Evolutionary conservation across 1,140 invertebrate species (phyloP).

Genomic region (Akabosia matsudoensis): DNA sequence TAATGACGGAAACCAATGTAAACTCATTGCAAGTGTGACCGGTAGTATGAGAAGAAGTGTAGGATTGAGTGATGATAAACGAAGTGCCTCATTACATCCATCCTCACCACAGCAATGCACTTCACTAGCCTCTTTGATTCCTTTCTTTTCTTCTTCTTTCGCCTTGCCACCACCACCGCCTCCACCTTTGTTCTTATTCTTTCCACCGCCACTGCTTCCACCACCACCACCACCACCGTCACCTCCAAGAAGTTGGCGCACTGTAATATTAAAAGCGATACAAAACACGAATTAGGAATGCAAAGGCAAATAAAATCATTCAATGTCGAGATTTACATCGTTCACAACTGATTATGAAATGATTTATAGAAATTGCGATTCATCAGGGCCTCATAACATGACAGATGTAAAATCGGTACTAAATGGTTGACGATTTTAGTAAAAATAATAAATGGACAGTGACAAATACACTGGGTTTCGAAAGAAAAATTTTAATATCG

Average conservation of each 20-base stretch:
- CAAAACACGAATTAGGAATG: not conserved
- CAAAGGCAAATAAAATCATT: not conserved
- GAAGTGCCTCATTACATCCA: constrained; percentile 31
- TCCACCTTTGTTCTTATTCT: not conserved
- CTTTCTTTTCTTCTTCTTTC: not conserved
- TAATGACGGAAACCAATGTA: no score
- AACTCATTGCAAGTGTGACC: no score
- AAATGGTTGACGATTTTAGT: no score
- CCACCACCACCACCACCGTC: constrained; percentile 8
- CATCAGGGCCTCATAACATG: no score
- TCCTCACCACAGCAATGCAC: constrained; percentile 32
- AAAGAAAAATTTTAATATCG: no score
- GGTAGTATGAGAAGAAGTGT: not conserved
- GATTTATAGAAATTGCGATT: no score
- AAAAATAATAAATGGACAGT: no score
- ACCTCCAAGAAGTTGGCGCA: constrained; percentile 31
- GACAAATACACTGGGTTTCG: no score
- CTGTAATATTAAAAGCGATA: constrained; percentile 25
- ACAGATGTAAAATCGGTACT: no score
- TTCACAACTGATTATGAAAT: no score
- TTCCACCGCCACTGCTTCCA: not conserved
- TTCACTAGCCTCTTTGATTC: constrained; percentile 11
- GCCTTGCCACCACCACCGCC: not conserved
- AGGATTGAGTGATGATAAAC: not conserved
- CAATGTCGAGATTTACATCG: not conserved